Evolutionary conservation across 2,888 invertebrate species (phyloP).

Genomic region (Spicauda simplicius): DNA sequence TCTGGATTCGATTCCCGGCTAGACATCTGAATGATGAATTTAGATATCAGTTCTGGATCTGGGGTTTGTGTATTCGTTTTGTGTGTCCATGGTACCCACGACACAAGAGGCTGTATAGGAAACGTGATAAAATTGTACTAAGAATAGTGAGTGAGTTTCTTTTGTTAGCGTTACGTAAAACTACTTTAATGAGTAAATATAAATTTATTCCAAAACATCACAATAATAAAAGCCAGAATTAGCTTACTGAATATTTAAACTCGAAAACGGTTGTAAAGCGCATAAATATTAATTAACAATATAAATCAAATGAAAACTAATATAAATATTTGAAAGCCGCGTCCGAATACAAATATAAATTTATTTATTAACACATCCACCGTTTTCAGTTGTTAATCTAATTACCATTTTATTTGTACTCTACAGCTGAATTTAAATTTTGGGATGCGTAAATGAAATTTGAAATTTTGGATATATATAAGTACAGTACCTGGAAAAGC

Average conservation of each 20-base stretch:
- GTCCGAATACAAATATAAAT: background rate
- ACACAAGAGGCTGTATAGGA: too few species aligned
- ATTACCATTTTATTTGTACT: background rate
- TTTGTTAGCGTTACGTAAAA: too few species aligned
- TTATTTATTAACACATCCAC: slow-evolving; percentile 9
- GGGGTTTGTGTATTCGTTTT: too few species aligned
- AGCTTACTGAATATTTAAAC: background rate
- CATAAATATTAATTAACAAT: slow-evolving; percentile 15
- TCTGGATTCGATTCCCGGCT: too few species aligned
- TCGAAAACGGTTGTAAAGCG: background rate
- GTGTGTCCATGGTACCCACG: too few species aligned
- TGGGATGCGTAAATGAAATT: background rate
- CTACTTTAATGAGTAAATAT: background rate
- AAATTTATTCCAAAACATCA: background rate
- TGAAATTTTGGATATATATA: background rate
- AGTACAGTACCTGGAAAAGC: too few species aligned
- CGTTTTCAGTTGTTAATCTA: slow-evolving; percentile 5
- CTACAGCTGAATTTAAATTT: background rate
- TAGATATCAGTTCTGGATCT: too few species aligned
- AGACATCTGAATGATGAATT: too few species aligned
- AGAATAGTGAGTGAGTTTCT: too few species aligned
- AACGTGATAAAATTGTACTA: too few species aligned
- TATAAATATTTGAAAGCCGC: slow-evolving; percentile 15
- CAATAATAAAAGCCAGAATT: background rate
- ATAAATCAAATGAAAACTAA: slow-evolving; percentile 2